phyloP scores from a whole-genome alignment of 1,140 invertebrate genomes.

The Vanessa tameamea region DNA sequence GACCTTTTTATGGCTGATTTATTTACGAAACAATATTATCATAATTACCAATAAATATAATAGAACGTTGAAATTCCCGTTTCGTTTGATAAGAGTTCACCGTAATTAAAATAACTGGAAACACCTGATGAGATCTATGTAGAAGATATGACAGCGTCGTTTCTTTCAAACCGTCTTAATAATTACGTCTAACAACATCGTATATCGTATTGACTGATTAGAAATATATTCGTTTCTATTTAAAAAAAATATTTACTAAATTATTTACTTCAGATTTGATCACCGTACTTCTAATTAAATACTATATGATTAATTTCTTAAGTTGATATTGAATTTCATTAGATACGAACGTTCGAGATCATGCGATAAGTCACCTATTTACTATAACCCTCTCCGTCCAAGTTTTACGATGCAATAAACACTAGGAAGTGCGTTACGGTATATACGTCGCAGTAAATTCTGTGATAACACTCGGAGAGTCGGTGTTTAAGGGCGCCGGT shows the following conservation, averaged over 20 bases:
- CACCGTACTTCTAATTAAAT: background rate
- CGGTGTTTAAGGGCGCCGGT: constrained; percentile 45
- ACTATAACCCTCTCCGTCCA: constrained; percentile 39
- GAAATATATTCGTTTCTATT: too few species aligned
- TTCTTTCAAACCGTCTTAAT: too few species aligned
- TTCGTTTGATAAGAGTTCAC: too few species aligned
- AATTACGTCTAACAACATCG: too few species aligned
- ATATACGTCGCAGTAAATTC: constrained; percentile 41
- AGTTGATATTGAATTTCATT: constrained; percentile 13
- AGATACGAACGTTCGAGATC: constrained; percentile 24
- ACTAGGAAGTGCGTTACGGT: constrained; percentile 43
- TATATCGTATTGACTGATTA: too few species aligned
- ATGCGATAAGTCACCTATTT: constrained; percentile 40
- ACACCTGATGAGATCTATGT: too few species aligned
- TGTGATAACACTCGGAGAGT: constrained; percentile 40
- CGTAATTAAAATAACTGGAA: too few species aligned
- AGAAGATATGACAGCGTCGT: too few species aligned
- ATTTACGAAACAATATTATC: background rate
- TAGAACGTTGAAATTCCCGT: background rate
- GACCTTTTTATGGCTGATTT: background rate
- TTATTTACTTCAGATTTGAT: too few species aligned
- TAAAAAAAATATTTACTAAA: too few species aligned
- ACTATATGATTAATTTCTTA: constrained; percentile 7
- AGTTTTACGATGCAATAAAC: constrained; percentile 50
- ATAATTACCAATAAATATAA: background rate